These are phyloP conservation scores for Chelon labrosus DNA, from an alignment of 2,797 vertebrate species.

Conservation along the genomic window DNA sequence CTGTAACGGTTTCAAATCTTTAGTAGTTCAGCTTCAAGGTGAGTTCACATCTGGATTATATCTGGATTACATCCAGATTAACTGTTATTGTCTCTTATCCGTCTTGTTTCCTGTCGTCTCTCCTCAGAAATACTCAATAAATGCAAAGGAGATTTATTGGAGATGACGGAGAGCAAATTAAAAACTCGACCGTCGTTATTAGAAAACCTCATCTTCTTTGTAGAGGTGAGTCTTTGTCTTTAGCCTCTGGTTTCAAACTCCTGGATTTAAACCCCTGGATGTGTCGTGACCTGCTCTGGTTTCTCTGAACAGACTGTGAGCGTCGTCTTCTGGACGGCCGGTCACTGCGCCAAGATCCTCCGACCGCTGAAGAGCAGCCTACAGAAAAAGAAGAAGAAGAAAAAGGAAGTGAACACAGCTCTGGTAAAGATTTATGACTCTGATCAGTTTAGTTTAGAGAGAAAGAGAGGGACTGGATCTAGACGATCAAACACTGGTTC, in stretches of 20 bases:
- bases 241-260: background rate
- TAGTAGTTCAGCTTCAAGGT: conserved; percentile 95
- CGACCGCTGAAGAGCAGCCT: conserved; percentile 94
- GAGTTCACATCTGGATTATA: conserved; percentile 33
- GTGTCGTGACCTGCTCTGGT: background rate
- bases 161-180: conserved; percentile 88
- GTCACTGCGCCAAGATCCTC: conserved; percentile 91
- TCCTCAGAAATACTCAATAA: conserved; percentile 91
- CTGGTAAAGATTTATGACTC: conserved; percentile 80
- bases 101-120: conserved; percentile 17
- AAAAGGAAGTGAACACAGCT: conserved; percentile 90
- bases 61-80: background rate
- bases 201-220: conserved; percentile 96
- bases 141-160: conserved; percentile 94
- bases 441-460: too few species aligned
- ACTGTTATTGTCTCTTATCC: background rate
- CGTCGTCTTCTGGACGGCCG: conserved; percentile 91
- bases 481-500: too few species aligned
- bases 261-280: too few species aligned
- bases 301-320: conserved; percentile 85
- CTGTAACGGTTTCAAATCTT: conserved; percentile 91
- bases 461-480: too few species aligned
- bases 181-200: conserved; percentile 89
- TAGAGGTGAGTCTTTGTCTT: conserved; percentile 87
- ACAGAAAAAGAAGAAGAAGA: conserved; percentile 99